phyloP scores from a whole-genome alignment of 2,113 vertebrate genomes.

The human region GRCh38 chr11:43592001-43592500 shows the following conservation, averaged over 20 bases:
- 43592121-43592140: slow-evolving; percentile 17
- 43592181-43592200: slow-evolving; percentile 50
- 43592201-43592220: slow-evolving; percentile 43
- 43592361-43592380: slow-evolving; percentile 47
- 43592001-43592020: slow-evolving; percentile 55
- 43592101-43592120: slow-evolving; percentile 28
- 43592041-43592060: slow-evolving; percentile 53
- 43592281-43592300: neutral
- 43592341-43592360: slow-evolving; percentile 48
- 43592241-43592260: slow-evolving; percentile 3
- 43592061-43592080: slow-evolving; percentile 32
- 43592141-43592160: neutral
- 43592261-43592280: slow-evolving; percentile 51
- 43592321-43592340: slow-evolving; percentile 47
- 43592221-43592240: neutral
- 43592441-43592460: neutral
- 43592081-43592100: slow-evolving; percentile 35
- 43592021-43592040: slow-evolving; percentile 58
- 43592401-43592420: neutral
- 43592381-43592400: slow-evolving; percentile 9
- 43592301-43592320: neutral
- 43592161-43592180: slow-evolving; percentile 29
- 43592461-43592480: neutral
- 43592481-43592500: neutral
- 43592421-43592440: neutral